Evolutionary conservation across 2,113 vertebrate genomes (phyloP).

Genomic region (Tragelaphus strepsiceros): DNA sequence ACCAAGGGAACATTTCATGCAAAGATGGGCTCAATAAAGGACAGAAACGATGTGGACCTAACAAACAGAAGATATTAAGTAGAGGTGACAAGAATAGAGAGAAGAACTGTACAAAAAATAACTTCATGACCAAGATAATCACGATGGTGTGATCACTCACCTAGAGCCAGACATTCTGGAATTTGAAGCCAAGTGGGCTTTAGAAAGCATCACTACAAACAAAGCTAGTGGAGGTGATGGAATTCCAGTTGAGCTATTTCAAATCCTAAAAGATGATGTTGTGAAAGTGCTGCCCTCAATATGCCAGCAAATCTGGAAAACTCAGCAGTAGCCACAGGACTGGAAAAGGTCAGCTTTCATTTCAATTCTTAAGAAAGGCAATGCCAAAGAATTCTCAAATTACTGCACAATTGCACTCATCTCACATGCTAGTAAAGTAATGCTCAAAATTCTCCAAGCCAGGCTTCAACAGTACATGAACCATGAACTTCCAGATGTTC

Average conservation of each 20-base stretch:
- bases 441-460: neutral
- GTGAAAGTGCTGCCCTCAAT: neutral
- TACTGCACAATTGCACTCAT: neutral
- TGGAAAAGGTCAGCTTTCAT: neutral
- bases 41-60: neutral
- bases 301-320: neutral
- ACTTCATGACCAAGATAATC: neutral
- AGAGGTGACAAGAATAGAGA: neutral
- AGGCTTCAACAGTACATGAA: neutral
- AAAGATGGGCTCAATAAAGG: neutral
- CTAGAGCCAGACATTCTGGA: neutral
- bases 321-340: neutral
- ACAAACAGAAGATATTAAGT: neutral
- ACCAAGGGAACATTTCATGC: neutral
- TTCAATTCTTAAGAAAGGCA: neutral
- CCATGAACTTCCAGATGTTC: neutral
- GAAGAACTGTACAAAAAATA: neutral
- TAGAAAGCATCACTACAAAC: neutral
- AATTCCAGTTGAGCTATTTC: neutral
- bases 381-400: neutral
- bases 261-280: neutral
- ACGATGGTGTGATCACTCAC: neutral
- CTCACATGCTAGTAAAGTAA: neutral
- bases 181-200: neutral
- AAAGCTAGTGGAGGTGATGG: neutral